Base-by-base conservation (phyloP, 2,888 invertebrate genomes). In the Luperina nickerlii region DNA sequence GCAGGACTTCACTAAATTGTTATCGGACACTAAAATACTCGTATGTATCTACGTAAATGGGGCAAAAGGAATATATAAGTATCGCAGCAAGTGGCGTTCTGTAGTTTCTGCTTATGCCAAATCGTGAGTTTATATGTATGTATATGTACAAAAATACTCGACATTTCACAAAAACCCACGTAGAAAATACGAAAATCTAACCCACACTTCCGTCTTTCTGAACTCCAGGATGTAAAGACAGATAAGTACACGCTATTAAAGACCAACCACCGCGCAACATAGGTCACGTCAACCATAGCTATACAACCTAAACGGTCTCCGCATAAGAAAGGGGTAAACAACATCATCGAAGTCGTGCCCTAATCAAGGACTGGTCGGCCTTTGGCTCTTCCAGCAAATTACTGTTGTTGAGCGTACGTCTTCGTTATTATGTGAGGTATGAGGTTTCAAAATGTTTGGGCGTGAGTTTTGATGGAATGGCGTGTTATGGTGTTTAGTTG, bases 361-460 rank as follows among this genome's bases (percentile, higher is more conserved):
- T 92, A 91, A 93, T 90, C 93, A 93, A 93, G 91, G 90, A 91
- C 89, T 83, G 86, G 82, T 87, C 89, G 79, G 87, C 87, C 87
- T 88, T 88, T 90, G 90, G 89, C 91, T 86, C 81, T 81, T 86
- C 83, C 82, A 88, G 82, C 91, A 94, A 94, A 94, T 94, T 94
- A 92, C 94, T 90, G 91, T 93, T 91, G 89, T 93, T 92, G 89
- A 87, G 78, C 54, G 48, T 78, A 87, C 87, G 60, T 70, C 70
- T 85, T 67, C 71, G 67, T 82, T 78, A 90, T 90, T 88, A 90
- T 79, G 75, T 81, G 66, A 87, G 89, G 77, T 85, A 83, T 68
- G 79, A 78, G 70, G 68, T 60, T 81, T 73, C 57, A 78, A 88
- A 85, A 81, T 74, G 74, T 85, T 81, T 76, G 60, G 69, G 62